Conservation (phyloP, 1,140 invertebrate genomes). For the Himalopsyche phryganea region DNA sequence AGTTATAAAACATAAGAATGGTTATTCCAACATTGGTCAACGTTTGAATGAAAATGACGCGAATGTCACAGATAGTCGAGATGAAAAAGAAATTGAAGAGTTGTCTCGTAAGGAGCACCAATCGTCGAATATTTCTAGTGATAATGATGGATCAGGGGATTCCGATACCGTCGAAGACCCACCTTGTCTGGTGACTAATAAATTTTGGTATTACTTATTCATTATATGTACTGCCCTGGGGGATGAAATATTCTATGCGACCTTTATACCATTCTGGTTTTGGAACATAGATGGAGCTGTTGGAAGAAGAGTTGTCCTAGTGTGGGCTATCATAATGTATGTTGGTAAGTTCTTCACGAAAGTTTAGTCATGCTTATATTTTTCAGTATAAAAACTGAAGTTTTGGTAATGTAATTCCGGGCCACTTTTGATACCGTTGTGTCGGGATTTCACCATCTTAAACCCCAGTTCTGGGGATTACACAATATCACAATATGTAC, state of each 20-base stretch:
- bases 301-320: conserved; percentile 71
- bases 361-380: too few relatives aligned
- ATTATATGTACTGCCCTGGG: conserved; percentile 77
- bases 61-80: too few relatives aligned
- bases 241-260: conserved; percentile 84
- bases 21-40: conserved; percentile 39
- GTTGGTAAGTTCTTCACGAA: conserved; percentile 60
- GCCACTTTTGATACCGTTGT: too few relatives aligned
- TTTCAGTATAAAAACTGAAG: too few relatives aligned
- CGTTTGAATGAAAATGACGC: conserved; percentile 32
- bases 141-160: conserved; percentile 38
- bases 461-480: too few relatives aligned
- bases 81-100: too few relatives aligned
- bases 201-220: conserved; percentile 85
- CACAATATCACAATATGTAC: too few relatives aligned
- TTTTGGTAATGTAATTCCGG: too few relatives aligned
- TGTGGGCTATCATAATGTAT: conserved; percentile 85
- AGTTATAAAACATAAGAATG: conserved; percentile 31
- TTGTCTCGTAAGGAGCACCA: too few relatives aligned
- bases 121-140: conserved; percentile 38
- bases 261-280: conserved; percentile 86
- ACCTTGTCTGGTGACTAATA: conserved; percentile 61
- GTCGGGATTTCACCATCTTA: too few relatives aligned
- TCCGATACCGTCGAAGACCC: conserved; percentile 37
- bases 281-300: conserved; percentile 89